Percentiles rank a stretch among this genome's conserved stretches.
Conservation (phyloP, 2,888 invertebrate genomes). For the Drosophila prolongata region DNA sequence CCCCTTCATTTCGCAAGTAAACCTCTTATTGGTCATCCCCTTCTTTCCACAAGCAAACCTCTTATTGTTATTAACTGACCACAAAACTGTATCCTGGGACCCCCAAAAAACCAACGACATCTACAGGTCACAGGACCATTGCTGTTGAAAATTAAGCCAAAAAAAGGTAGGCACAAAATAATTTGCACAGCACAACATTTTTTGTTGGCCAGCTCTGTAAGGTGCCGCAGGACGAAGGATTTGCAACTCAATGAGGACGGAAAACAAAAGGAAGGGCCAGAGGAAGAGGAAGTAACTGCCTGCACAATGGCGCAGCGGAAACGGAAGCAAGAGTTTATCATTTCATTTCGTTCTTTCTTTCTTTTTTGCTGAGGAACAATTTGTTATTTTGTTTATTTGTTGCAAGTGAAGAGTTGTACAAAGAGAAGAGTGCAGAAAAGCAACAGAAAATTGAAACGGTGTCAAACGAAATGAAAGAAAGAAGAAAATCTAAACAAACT, state of each 20-base stretch:
- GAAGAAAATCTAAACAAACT: slow-evolving; percentile 37
- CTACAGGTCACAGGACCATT: slow-evolving; percentile 20
- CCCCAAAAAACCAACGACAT: slow-evolving; percentile 13
- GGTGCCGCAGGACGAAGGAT: slow-evolving; percentile 41
- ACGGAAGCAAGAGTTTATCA: slow-evolving; percentile 74
- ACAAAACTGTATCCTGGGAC: not conserved
- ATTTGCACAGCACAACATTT: slow-evolving; percentile 28
- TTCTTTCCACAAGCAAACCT: not conserved
- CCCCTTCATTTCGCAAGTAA: not conserved
- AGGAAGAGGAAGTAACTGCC: slow-evolving; percentile 48
- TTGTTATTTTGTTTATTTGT: slow-evolving; percentile 35
- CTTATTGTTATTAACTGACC: slow-evolving; percentile 7
- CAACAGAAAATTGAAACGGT: slow-evolving; percentile 56
- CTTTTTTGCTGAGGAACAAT: slow-evolving; percentile 28
- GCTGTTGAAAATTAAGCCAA: slow-evolving; percentile 13
- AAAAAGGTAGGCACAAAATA: slow-evolving; percentile 30
- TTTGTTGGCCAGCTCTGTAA: slow-evolving; percentile 31
- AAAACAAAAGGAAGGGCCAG: slow-evolving; percentile 7
- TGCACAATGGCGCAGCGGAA: slow-evolving; percentile 80
- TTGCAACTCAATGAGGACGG: slow-evolving; percentile 43
- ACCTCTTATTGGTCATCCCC: not conserved
- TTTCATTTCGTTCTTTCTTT: slow-evolving; percentile 39
- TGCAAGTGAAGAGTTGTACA: slow-evolving; percentile 35
- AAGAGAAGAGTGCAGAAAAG: slow-evolving; percentile 45
- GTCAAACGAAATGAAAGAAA: slow-evolving; percentile 38